Base-by-base conservation (phyloP, 1,140 invertebrate genomes). In the Copidosoma floridanum region DNA sequence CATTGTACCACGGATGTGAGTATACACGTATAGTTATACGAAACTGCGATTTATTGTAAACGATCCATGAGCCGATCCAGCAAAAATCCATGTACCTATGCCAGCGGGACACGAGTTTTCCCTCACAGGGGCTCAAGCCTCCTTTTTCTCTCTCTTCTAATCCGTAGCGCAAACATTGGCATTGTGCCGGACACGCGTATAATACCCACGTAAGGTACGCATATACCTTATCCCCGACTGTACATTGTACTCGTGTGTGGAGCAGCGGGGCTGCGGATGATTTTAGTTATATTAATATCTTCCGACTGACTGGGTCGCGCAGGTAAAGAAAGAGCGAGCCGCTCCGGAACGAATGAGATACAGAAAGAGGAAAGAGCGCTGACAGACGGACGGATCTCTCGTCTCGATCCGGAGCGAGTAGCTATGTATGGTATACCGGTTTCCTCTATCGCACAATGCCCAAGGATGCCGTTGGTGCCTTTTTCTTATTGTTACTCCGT, bases 221-320 rank as follows among this genome's bases (percentile, higher is more conserved):
- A 26, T n/a, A 10, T 27, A 16, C 44, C 23, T 8, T 24, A 21
- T 3, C 44, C 43, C n/a, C n/a, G n/a, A n/a, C n/a, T n/a, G n/a
- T n/a, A n/a, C n/a, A n/a, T n/a, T n/a, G n/a, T n/a, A n/a, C n/a
- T n/a, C n/a, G n/a, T n/a, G n/a, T n/a, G n/a, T n/a, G n/a, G n/a
- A n/a, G n/a, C n/a, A n/a, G n/a, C n/a, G n/a, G n/a, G n/a, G n/a
- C n/a, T n/a, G n/a, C n/a, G n/a, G n/a, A n/a, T n/a, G n/a, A n/a
- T 79, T 79, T 79, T 80, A 76, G 76, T 79, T 79, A 62, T 57
- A 80, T 81, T 79, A 81, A 81, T 81, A 80, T 80, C 75, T 80
- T 81, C 73, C 70, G 77, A 81, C 73, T 81, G 76, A 70, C 65
- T 79, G 74, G n/a, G 63, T 63, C 65, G 58, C 71, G 76, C 76